Percentiles rank a stretch among this genome's conserved stretches.
Conservation (phyloP, 2,797 vertebrate genomes). For the Scolopax bukidnonensis region DNA sequence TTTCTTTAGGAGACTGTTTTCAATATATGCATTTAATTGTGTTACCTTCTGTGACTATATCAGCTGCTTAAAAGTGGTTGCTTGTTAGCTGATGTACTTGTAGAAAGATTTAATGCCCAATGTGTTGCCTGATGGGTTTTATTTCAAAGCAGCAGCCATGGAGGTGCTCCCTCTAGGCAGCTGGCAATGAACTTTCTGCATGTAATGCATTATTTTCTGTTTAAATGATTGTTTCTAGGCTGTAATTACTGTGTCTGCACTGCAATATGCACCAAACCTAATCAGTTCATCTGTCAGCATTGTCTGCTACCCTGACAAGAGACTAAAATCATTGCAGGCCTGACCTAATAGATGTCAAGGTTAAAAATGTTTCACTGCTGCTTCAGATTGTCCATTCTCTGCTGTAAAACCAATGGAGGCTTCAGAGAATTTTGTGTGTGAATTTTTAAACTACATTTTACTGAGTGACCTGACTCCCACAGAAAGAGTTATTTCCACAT, state of each 20-base stretch:
- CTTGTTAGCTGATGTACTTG: neutral
- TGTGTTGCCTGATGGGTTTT: neutral
- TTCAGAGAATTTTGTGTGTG: neutral
- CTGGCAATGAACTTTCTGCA: conserved; percentile 18
- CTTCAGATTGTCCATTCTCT: neutral
- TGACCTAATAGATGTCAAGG: neutral
- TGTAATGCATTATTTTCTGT: conserved; percentile 14
- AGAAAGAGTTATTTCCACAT: neutral
- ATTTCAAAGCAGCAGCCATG: neutral
- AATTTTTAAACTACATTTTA: conserved; percentile 10
- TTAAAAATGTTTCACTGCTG: neutral
- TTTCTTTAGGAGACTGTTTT: neutral
- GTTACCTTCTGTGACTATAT: neutral
- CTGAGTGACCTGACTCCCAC: neutral
- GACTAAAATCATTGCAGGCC: neutral
- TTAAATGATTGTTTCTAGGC: conserved; percentile 42
- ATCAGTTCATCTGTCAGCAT: conserved; percentile 20
- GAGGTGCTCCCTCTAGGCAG: conserved; percentile 30
- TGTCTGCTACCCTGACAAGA: neutral
- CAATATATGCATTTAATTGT: neutral
- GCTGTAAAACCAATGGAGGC: neutral
- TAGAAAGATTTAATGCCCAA: neutral
- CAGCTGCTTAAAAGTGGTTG: neutral
- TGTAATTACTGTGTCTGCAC: conserved; percentile 43
- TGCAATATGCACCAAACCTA: neutral